Evolutionary conservation across 2,888 invertebrate genomes (phyloP).

Genomic region (Sesia apiformis): DNA sequence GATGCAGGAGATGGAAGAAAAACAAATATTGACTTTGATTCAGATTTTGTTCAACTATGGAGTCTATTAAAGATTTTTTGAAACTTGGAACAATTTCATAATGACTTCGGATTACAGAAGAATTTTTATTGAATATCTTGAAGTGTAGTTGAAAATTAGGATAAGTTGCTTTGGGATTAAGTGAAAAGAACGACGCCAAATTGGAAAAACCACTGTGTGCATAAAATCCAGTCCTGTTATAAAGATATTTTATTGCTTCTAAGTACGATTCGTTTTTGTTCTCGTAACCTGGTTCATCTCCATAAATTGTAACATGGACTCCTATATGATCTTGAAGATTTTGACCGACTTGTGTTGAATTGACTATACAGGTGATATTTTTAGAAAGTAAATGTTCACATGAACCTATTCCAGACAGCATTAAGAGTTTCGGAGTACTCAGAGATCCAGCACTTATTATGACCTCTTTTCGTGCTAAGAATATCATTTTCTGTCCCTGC

Average conservation of each 20-base stretch:
- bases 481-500: conserved; percentile 20
- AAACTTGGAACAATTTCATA: conserved; percentile 10
- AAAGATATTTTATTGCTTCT: conserved; percentile 58
- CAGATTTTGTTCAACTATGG: conserved; percentile 25
- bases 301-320: conserved; percentile 43
- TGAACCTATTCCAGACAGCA: conserved; percentile 69
- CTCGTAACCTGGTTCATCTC: conserved; percentile 25
- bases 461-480: conserved; percentile 37
- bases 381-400: conserved; percentile 26
- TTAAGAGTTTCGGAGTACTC: conserved; percentile 46
- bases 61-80: conserved; percentile 22
- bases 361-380: conserved; percentile 40
- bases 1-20: conserved; percentile 50
- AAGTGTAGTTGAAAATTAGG: conserved; percentile 40
- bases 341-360: conserved; percentile 61
- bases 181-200: conserved; percentile 74
- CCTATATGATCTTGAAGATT: conserved; percentile 70
- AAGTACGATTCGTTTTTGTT: conserved; percentile 24
- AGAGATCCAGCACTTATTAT: conserved; percentile 45
- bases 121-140: conserved; percentile 31
- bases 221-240: conserved; percentile 64
- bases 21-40: conserved; percentile 35
- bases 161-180: conserved; percentile 31
- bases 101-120: conserved; percentile 39
- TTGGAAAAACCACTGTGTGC: conserved; percentile 71